Base-by-base conservation (phyloP, 1,140 invertebrate species). In the Nilaparvata lugens region DNA sequence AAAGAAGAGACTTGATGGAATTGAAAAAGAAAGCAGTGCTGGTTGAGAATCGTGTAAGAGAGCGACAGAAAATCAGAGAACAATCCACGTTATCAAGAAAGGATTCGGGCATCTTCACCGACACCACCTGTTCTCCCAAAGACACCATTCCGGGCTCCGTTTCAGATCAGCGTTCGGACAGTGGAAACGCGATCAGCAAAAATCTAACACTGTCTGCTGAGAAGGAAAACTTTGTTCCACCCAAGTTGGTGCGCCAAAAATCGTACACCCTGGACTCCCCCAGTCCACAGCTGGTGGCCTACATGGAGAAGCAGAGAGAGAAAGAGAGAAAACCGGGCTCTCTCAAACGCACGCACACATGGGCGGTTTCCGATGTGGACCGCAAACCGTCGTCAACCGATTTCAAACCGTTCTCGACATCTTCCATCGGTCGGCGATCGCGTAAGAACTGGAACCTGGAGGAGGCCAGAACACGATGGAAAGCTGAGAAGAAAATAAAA, bases 211-310 rank as follows among this genome's bases (percentile, higher is more conserved):
- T 35, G 1, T 35, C 31, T 11, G 31, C 31, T 35, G 31, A 35
- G 31, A 35, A 35, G 13, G 31, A 35, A 11, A 35, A 35, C 31
- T 35, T 35, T 35, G 31, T 35, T 19, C 68, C 68, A 7, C 76
- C 76, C 35, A 78, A 77, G 56, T 68, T 83, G 42, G 73, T 79
- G 1, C 71, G 82, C 45, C 79, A 82, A 69, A 78, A 81, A 63
- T 85, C 83, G 6, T 85, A 85, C 58, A 78, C 82, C 0, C 64
- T 85, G 13, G 75, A 83, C 1, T 75, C 77, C 40, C 82, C 82
- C 0, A 82, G 82, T 67, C 81, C 82, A 0, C 74, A 81, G 61
- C 71, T 84, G 14, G 64, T 84, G 3, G 81, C 81, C 14, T 79
- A 82, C 60, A 70, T 81, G 57, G 74, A 81, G 67, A 75, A 75